Conservation (phyloP, 1,140 invertebrate species). For the Lasaia peninsularis region DNA sequence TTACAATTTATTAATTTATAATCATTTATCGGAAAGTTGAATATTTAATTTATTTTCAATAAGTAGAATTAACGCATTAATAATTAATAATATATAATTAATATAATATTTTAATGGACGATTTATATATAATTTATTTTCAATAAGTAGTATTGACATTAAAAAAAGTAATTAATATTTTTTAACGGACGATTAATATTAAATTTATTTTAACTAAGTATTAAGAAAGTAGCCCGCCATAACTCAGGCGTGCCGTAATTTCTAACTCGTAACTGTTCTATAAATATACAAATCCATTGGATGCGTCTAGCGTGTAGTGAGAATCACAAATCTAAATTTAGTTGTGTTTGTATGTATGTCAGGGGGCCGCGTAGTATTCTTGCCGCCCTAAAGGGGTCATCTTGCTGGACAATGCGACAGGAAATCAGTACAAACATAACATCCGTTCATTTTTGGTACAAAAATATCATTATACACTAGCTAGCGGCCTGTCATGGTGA, state of each 20-base stretch:
- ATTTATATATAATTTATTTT: neutral
- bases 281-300: conserved; percentile 58
- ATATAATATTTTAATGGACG: no score
- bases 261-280: conserved; percentile 40
- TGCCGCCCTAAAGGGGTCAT: conserved; percentile 65
- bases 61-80: no score
- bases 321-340: conserved; percentile 68
- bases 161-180: no score
- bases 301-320: conserved; percentile 61
- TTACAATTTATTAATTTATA: no score
- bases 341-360: conserved; percentile 68
- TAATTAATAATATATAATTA: no score
- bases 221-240: conserved; percentile 22
- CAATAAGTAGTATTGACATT: no score
- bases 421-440: conserved; percentile 3
- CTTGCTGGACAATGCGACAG: conserved; percentile 23
- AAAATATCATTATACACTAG: conserved; percentile 3
- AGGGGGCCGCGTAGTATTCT: conserved; percentile 49
- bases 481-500: no score
- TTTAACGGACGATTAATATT: no score
- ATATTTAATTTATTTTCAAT: no score
- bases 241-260: conserved; percentile 45
- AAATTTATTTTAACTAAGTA: neutral
- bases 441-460: conserved; percentile 5
- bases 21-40: no score